Percentiles rank a stretch among this genome's conserved stretches.
Evolutionary conservation across 2,797 vertebrate species (phyloP).

Genomic region (Antennarius maculatus): DNA sequence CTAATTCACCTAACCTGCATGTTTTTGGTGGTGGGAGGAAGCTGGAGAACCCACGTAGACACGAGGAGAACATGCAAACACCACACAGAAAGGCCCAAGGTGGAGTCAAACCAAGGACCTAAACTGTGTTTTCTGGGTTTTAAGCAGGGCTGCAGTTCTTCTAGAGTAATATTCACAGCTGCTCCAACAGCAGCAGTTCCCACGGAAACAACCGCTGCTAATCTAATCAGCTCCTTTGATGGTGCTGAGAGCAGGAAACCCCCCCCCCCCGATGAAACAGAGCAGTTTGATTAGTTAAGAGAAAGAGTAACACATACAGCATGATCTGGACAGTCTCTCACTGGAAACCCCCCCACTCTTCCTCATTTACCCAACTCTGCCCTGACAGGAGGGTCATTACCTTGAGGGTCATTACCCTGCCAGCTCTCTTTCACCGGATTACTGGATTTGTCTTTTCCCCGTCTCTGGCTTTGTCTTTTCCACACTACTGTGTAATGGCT

Average conservation of each 20-base stretch:
- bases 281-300: conserved; percentile 57
- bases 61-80: too few relatives aligned
- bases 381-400: conserved; percentile 44
- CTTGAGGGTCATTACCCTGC: conserved; percentile 35
- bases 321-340: conserved; percentile 62
- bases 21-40: too few relatives aligned
- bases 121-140: too few relatives aligned
- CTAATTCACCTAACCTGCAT: too few relatives aligned
- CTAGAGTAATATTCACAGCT: too few relatives aligned
- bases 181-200: too few relatives aligned
- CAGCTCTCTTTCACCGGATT: conserved; percentile 25
- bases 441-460: neutral
- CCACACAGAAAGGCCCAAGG: too few relatives aligned
- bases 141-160: too few relatives aligned
- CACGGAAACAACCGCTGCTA: neutral
- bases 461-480: conserved; percentile 15
- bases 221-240: conserved; percentile 9
- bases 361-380: conserved; percentile 51
- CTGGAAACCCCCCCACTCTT: conserved; percentile 21
- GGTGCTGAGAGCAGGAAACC: neutral
- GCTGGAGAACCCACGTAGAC: too few relatives aligned
- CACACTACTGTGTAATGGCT: conserved; percentile 42
- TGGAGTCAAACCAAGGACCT: too few relatives aligned
- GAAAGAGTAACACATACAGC: conserved; percentile 38
- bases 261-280: conserved; percentile 36